These are phyloP conservation scores for Erebia ligea DNA, from an alignment of 2,888 invertebrate genomes.

Conservation along the genomic window DNA sequence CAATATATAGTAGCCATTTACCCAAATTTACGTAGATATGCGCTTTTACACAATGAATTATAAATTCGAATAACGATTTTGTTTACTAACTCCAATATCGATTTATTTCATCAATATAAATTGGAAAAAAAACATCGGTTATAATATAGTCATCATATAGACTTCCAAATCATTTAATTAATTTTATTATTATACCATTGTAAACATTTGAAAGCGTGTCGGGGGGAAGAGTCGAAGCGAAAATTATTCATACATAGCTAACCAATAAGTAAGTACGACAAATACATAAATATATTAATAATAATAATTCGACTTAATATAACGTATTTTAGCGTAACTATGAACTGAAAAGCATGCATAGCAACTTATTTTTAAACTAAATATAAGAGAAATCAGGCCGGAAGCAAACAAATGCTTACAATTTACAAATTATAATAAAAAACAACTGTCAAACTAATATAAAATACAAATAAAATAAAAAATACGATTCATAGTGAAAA, in stretches of 20 bases:
- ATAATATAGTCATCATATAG: constrained; percentile 55
- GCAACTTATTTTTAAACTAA: constrained; percentile 61
- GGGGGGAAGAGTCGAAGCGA: constrained; percentile 67
- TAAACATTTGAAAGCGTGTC: constrained; percentile 84
- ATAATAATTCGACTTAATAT: constrained; percentile 55
- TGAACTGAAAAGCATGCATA: constrained; percentile 83
- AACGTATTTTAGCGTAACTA: constrained; percentile 73
- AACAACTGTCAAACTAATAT: constrained; percentile 51
- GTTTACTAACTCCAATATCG: background rate
- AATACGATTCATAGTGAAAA: constrained; percentile 45
- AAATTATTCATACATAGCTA: constrained; percentile 64
- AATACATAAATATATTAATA: constrained; percentile 67
- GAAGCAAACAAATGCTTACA: constrained; percentile 83
- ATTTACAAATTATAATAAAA: constrained; percentile 73
- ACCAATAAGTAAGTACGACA: constrained; percentile 80
- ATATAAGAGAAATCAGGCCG: constrained; percentile 63
- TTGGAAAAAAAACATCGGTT: background rate
- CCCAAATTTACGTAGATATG: too few species aligned
- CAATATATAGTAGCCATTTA: too few species aligned
- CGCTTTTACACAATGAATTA: too few species aligned
- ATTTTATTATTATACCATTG: constrained; percentile 64
- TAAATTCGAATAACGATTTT: background rate
- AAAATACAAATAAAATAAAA: constrained; percentile 48
- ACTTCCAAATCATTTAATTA: constrained; percentile 61
- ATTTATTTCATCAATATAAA: background rate